phyloP scores from a whole-genome alignment of 2,888 invertebrate genomes.

The Drosophila paranaensis region DNA sequence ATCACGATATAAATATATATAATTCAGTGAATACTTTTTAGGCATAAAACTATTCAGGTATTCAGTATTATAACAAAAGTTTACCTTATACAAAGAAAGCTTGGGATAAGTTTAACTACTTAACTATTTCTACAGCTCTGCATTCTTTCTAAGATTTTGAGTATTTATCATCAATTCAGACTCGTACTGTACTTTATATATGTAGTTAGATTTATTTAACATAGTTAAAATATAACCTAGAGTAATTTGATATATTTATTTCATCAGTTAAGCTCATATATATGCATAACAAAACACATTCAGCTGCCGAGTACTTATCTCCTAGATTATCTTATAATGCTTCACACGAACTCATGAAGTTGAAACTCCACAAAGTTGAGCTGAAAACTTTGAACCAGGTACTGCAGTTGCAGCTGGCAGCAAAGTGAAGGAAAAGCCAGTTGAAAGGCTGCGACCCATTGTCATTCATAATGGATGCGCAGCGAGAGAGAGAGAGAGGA shows the following conservation, averaged over 20 bases:
- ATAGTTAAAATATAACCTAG: too few relatives aligned
- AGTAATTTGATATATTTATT: background rate
- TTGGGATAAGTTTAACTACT: too few relatives aligned
- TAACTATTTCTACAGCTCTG: too few relatives aligned
- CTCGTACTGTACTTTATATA: too few relatives aligned
- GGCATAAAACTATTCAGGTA: too few relatives aligned
- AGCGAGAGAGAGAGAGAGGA: conserved; percentile 7
- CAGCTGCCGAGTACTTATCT: background rate
- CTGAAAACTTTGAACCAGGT: conserved; percentile 22
- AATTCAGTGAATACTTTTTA: too few relatives aligned
- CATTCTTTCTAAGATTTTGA: too few relatives aligned
- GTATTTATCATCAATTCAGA: too few relatives aligned
- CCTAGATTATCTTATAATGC: conserved; percentile 25
- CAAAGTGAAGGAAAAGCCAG: conserved; percentile 7
- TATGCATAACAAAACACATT: background rate
- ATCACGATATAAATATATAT: too few relatives aligned
- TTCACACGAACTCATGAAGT: conserved; percentile 24
- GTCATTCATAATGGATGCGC: conserved; percentile 52
- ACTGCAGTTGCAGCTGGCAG: background rate
- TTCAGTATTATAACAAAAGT: too few relatives aligned
- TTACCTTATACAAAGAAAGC: too few relatives aligned
- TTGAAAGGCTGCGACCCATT: conserved; percentile 35
- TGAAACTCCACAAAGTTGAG: conserved; percentile 14
- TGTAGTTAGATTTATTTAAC: too few relatives aligned
- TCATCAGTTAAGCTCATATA: background rate